A percentile compares a stretch with the other conserved stretches of the same genome.
phyloP scores from a whole-genome alignment of 2,888 invertebrate species.

The Stenotaenia linearis region DNA sequence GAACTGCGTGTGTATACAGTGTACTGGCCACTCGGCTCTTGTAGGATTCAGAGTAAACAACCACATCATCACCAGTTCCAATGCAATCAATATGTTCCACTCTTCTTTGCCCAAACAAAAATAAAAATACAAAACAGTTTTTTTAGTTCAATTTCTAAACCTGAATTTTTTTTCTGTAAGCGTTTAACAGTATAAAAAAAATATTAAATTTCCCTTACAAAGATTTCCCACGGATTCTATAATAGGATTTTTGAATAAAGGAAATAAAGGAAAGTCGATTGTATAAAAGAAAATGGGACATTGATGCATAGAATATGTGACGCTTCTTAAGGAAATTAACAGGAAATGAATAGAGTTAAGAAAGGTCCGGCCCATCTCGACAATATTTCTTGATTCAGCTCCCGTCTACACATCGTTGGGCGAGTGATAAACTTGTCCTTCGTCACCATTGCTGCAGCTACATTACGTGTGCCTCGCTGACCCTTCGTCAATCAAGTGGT shows the following conservation, averaged over 20 bases:
- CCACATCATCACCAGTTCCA: not conserved
- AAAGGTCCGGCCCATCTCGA: not conserved
- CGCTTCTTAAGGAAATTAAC: not conserved
- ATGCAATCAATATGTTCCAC: not conserved
- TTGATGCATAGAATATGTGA: not conserved
- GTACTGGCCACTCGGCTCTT: too few relatives aligned
- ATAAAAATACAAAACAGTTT: not conserved
- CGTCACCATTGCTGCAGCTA: not conserved
- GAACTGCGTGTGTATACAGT: not conserved
- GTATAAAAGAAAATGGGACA: not conserved
- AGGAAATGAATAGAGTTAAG: not conserved
- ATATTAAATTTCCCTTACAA: not conserved
- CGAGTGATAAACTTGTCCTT: not conserved
- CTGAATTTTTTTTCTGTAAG: not conserved
- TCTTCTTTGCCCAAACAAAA: not conserved
- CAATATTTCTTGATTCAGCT: not conserved
- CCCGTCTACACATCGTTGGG: not conserved
- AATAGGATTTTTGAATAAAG: not conserved
- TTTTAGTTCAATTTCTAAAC: too few relatives aligned
- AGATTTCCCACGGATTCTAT: not conserved
- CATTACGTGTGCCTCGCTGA: not conserved
- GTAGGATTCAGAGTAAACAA: not conserved
- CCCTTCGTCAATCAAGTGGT: slow-evolving; percentile 9
- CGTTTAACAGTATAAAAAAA: not conserved
- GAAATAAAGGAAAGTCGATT: not conserved